These are phyloP conservation scores for Rhinella marina DNA, from an alignment of 2,797 vertebrate species.

Conservation along the genomic window DNA sequence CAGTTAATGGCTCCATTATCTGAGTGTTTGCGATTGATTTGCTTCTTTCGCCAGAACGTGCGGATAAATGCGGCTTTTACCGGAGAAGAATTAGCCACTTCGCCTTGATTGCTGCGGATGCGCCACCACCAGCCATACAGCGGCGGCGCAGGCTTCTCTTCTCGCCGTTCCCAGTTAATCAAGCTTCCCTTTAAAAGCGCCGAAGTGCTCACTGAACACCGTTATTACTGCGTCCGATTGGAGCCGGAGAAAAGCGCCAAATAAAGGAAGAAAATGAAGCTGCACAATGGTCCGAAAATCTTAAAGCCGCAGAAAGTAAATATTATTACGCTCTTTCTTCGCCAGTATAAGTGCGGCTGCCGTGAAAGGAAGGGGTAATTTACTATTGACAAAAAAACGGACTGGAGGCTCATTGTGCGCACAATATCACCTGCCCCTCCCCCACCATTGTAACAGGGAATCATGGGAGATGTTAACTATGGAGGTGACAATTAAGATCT, in stretches of 20 bases:
- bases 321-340: not conserved
- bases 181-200: conserved; percentile 7
- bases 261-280: conserved; percentile 22
- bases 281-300: conserved; percentile 26
- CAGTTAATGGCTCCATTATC: conserved; percentile 35
- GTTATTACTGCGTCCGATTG: conserved; percentile 24
- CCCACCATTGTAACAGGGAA: not conserved
- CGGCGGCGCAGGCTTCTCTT: not conserved
- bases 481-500: not conserved
- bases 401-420: not conserved
- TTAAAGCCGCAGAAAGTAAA: conserved; percentile 11
- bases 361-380: not conserved
- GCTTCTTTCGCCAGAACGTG: not conserved
- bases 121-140: not conserved
- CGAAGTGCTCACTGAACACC: conserved; percentile 42
- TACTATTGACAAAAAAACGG: not conserved
- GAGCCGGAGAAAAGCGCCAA: not conserved
- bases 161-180: conserved; percentile 30
- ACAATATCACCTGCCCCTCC: not conserved
- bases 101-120: not conserved
- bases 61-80: conserved; percentile 6
- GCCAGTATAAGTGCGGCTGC: not conserved
- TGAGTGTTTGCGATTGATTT: conserved; percentile 40
- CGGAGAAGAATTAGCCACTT: not conserved
- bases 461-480: not conserved